Evolutionary conservation across 2,888 invertebrate genomes (phyloP).

Genomic region (Polydrusus cervinus): DNA sequence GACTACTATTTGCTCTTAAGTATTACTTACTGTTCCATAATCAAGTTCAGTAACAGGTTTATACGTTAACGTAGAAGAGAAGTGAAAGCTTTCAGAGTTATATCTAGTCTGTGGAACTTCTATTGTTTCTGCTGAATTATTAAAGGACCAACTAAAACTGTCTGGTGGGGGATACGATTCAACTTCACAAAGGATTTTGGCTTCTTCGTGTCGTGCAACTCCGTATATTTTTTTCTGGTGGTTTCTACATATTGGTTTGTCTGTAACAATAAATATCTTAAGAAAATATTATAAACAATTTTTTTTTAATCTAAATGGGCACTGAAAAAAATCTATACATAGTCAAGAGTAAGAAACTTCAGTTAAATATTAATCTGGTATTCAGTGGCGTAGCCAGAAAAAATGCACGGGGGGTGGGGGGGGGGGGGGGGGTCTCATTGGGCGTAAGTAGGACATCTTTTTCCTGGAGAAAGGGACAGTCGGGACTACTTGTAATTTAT

Average conservation of each 20-base stretch:
- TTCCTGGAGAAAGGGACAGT: too few relatives aligned
- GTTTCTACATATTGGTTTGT: slow-evolving; percentile 86
- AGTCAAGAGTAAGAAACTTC: too few relatives aligned
- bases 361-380: too few relatives aligned
- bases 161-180: slow-evolving; percentile 89
- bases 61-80: slow-evolving; percentile 82
- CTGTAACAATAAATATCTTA: slow-evolving; percentile 71
- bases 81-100: slow-evolving; percentile 72
- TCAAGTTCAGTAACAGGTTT: slow-evolving; percentile 84
- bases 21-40: slow-evolving; percentile 75
- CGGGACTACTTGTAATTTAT: too few relatives aligned
- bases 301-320: too few relatives aligned
- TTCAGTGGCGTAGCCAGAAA: too few relatives aligned
- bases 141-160: slow-evolving; percentile 91
- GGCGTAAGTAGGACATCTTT: too few relatives aligned
- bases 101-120: slow-evolving; percentile 84
- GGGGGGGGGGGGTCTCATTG: too few relatives aligned
- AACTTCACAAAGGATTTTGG: slow-evolving; percentile 87
- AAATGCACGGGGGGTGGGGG: too few relatives aligned
- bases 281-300: not conserved
- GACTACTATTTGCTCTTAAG: too few relatives aligned
- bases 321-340: too few relatives aligned
- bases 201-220: slow-evolving; percentile 87
- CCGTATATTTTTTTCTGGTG: slow-evolving; percentile 87
- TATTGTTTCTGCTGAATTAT: slow-evolving; percentile 88